Percentiles rank a stretch among this genome's conserved stretches.
Evolutionary conservation across 2,113 vertebrate species (phyloP).

Genomic region (Castor canadensis): DNA sequence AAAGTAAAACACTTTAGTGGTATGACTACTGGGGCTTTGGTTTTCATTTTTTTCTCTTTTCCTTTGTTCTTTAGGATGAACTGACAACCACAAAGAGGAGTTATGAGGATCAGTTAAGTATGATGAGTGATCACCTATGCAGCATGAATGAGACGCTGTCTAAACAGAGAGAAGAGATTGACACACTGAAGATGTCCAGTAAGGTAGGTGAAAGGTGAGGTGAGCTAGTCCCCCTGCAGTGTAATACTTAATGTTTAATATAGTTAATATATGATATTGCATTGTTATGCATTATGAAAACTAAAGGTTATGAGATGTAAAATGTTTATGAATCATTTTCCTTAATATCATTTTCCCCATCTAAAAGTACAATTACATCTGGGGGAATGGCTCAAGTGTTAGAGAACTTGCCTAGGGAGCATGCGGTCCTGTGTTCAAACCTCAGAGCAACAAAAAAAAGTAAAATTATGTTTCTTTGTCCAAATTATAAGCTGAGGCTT

Average conservation of each 20-base stretch:
- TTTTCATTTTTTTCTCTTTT: not conserved
- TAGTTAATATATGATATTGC: not conserved
- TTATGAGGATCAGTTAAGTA: slow-evolving; percentile 98
- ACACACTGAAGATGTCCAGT: slow-evolving; percentile 93
- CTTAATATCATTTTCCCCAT: not conserved
- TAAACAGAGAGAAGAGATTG: slow-evolving; percentile 97
- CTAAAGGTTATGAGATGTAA: not conserved
- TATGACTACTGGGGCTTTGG: not conserved
- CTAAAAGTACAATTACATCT: too few species aligned
- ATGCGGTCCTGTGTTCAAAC: too few species aligned
- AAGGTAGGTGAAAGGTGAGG: slow-evolving; percentile 86
- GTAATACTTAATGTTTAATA: not conserved
- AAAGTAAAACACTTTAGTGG: not conserved
- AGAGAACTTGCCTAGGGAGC: too few species aligned
- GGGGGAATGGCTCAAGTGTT: too few species aligned
- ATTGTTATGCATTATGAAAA: not conserved
- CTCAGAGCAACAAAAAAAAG: too few species aligned
- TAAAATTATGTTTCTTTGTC: not conserved
- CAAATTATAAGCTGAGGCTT: not conserved
- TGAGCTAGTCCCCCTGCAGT: not conserved
- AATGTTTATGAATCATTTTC: not conserved
- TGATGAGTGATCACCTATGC: slow-evolving; percentile 99
- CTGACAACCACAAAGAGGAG: slow-evolving; percentile 96
- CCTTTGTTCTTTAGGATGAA: slow-evolving; percentile 89
- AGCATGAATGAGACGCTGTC: slow-evolving; percentile 98